phyloP scores from a whole-genome alignment of 1,140 invertebrate species.

The Leptonema lineaticorne region DNA sequence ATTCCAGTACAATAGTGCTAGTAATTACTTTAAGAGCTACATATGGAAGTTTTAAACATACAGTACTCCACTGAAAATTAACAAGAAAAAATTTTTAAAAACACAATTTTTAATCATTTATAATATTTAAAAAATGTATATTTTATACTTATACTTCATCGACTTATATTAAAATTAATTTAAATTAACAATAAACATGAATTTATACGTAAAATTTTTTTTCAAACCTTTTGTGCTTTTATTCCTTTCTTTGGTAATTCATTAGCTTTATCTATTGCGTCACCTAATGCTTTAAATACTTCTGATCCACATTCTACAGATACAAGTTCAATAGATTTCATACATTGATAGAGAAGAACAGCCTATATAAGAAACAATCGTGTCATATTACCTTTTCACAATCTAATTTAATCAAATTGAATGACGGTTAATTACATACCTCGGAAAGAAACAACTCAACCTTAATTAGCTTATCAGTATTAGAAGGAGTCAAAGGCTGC shows the following conservation, averaged over 20 bases:
- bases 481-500: slow-evolving; percentile 65
- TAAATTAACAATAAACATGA: background rate
- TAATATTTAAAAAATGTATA: background rate
- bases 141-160: no score
- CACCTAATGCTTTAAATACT: slow-evolving; percentile 75
- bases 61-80: slow-evolving; percentile 82
- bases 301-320: slow-evolving; percentile 74
- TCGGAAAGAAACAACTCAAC: slow-evolving; percentile 84
- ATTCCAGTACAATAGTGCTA: slow-evolving; percentile 73
- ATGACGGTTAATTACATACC: slow-evolving; percentile 59
- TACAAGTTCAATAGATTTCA: slow-evolving; percentile 69
- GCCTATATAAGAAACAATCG: slow-evolving; percentile 60
- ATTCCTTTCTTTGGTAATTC: slow-evolving; percentile 76
- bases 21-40: slow-evolving; percentile 76
- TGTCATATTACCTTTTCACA: no score
- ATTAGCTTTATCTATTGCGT: slow-evolving; percentile 70
- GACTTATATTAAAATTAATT: no score
- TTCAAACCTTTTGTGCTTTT: slow-evolving; percentile 83
- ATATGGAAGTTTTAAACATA: slow-evolving; percentile 78
- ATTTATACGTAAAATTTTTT: slow-evolving; percentile 49
- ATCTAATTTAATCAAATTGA: background rate
- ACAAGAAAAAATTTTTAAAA: background rate
- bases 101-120: background rate
- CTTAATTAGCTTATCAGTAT: slow-evolving; percentile 73
- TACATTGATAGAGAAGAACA: slow-evolving; percentile 76